Evolutionary conservation across 2,888 invertebrate genomes (phyloP), one percentile per base, ranked within the genome.

Genomic region (Gerris lacustris): DNA sequence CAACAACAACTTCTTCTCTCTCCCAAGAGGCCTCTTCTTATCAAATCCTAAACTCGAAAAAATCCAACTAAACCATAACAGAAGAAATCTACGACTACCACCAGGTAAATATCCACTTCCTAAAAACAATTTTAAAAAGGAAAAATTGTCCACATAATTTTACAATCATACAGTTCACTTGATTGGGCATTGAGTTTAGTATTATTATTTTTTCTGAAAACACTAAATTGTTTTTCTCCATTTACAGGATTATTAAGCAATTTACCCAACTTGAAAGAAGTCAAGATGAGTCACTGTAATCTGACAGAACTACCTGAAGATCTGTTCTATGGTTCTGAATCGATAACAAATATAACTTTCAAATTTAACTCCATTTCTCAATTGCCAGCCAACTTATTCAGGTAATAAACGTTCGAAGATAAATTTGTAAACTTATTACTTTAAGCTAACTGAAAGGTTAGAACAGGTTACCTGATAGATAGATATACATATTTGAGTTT

Each of bases 301-400:
- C 79, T 91, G 44, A 79, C 82, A 73, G 76, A 76, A 0, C 75
- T 92, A 63, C 87, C 89, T 0, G 82, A 83, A 43, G 84, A 89
- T 77, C 78, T 88, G 17, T 87, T 92, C 76, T 82, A 82, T 73
- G 85, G 86, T 75, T 86, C 87, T 0, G 78, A 79, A 0, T 81
- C 81, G 67, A 79, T 92, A 62, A 82, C 80, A 2, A 85, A 84
- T 76, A 82, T 93, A 75, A 84, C 84, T 72, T 80, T 92, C 71
- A 82, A 84, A 45, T 82, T 83, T 68, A 91, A 89, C 77, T 79
- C 80, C 15, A 70, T 84, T 7, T 71, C 74, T 2, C 77, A 78
- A 5, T 79, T 94, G 70, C 88, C 90, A 0, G 81, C 80, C 44
- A 79, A 84, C 45, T 80, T 90, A 47, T 86, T 92, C 74, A 83